These are phyloP conservation scores for Microplitis mediator DNA, from an alignment of 1,140 invertebrate species.

Conservation along the genomic window DNA sequence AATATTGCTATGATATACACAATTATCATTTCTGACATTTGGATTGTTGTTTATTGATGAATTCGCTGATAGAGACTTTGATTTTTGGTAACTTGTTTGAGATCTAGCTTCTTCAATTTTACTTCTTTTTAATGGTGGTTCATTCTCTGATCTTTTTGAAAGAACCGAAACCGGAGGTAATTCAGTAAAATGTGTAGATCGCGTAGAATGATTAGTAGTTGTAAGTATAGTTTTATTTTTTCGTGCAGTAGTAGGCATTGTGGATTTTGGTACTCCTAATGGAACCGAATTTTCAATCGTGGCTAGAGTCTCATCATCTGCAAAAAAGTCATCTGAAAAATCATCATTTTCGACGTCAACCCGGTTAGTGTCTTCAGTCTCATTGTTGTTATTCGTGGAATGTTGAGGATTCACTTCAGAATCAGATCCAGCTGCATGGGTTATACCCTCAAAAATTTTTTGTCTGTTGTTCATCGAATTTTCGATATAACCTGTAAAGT, in stretches of 20 bases:
- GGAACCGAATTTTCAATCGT: slow-evolving; percentile 2
- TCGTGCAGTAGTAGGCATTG: neutral
- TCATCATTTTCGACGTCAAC: too few species aligned
- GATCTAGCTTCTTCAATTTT: neutral
- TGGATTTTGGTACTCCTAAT: neutral
- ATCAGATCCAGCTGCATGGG: neutral
- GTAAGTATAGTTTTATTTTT: slow-evolving; percentile 14
- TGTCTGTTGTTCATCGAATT: neutral
- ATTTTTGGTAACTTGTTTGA: too few species aligned
- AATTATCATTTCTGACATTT: too few species aligned
- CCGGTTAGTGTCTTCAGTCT: too few species aligned
- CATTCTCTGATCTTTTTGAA: slow-evolving; percentile 9
- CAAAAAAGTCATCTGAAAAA: neutral
- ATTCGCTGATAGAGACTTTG: too few species aligned
- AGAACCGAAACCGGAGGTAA: slow-evolving; percentile 5
- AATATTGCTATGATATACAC: too few species aligned
- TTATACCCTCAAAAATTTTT: neutral
- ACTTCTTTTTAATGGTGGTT: slow-evolving; percentile 11
- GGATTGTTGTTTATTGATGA: too few species aligned
- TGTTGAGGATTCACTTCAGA: neutral
- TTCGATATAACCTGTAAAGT: neutral
- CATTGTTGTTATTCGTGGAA: neutral
- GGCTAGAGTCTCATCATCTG: slow-evolving; percentile 13
- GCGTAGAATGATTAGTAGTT: neutral
- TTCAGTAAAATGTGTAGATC: slow-evolving; percentile 10